Base-by-base conservation (phyloP, 2,888 invertebrate genomes). In the Drosophila yooni region DNA sequence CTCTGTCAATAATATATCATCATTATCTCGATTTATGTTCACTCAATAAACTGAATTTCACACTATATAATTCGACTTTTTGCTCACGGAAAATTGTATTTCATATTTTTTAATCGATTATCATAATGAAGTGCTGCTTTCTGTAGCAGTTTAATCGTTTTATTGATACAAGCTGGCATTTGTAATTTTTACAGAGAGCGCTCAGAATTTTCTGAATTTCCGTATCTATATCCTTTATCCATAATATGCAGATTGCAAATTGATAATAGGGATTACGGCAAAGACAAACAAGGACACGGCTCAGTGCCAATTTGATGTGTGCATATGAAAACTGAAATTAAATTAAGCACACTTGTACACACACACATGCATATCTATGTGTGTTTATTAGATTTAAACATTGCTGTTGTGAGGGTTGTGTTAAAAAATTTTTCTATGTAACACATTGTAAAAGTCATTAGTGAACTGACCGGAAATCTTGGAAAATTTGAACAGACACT, bases 401-500 rank as follows among this genome's bases (percentile, higher is more conserved):
- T 33, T 25, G 13, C n/a, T 60, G 38, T 67, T 65, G 58, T 53
- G 60, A 75, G 79, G 70, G 68, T 70, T 83, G 77, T 67, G 76
- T 85, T 81, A 85, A 83, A 87, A 86, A 66, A 73, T 72, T 69
- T 70, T 75, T 76, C 57, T 70, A 62, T 81, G 73, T 74, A 74
- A 70, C 60, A 80, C 84, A 81, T 79, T 85, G 90, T 88, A 88
- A 85, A 85, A 89, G 85, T 89, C 88, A 85, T 85, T 89, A 84
- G 89, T 88, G 85, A 85, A 85, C 88, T 85, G 89, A 88, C 88
- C 89, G 85, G 88, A 89, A 89, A 88, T 89, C 90, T 85, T 88
- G 71, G 82, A 70, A 88, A 80, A 82, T 88, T 81, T 88, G 70
- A 70, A 74, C 76, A 68, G 79, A 83, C 75, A 80, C 72, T 75